Base-by-base conservation (phyloP, 2,113 vertebrate genomes). In the Phasianus colchicus region DNA sequence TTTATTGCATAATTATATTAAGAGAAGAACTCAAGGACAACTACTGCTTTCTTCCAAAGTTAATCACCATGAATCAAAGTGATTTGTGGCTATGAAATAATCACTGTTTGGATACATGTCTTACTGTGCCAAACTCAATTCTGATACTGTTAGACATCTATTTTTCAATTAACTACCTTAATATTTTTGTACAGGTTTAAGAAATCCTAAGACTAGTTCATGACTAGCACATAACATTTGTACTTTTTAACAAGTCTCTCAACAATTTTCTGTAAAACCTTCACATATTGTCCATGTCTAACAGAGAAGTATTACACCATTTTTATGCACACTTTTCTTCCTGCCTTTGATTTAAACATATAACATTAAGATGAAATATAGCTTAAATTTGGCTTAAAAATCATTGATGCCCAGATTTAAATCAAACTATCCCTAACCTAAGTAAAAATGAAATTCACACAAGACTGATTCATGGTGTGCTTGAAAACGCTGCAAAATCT, bases 381-480 rank as follows among this genome's bases (percentile, higher is more conserved):
- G 3, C 5, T 75, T 42, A 75, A 89, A 72, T 4, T 6, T 0
- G 12, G 3, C 34, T 91, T 67, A 45, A 40, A 81, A 66, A 27
- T 48, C 1, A 66, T 34, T 24, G 54, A 8, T 36, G 18, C 50
- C 66, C 29, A 67, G 18, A 45, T 21, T 38, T 13, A 66, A 73
- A 57, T 58, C 63, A 45, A 83, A 66, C 24, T 40, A 71, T 8
- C 13, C 6, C n/a, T 32, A 48, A 29, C 15, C 70, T 54, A 34
- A 58, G 55, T 27, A n/a, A 38, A 88, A 66, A 29, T 5, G 1
- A 15, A 78, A 72, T 64, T 71, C 16, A 47, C 40, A 10, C 3
- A 1, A 13, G 3, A 65, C 40, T 43, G 40, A 21, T 19, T 30
- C 12, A 13, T 61, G 66, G 25, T 1, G 0, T 24, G 25, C 6